Evolutionary conservation across 2,797 vertebrate genomes (phyloP).

Genomic region (Sebastes elongatus): DNA sequence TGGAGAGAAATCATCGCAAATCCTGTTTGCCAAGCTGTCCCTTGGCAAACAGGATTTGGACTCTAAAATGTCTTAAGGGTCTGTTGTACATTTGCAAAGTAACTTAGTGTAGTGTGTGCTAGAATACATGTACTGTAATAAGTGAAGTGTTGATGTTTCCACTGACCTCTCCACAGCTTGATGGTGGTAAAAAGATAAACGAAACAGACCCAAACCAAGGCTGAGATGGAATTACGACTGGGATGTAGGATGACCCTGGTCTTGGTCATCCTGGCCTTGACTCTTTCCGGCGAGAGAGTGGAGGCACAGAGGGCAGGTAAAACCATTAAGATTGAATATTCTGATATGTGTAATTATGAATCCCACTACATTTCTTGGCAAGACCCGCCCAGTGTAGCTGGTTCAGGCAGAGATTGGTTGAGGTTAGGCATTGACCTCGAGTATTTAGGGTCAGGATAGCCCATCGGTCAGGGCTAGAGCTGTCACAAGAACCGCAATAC

Average conservation of each 20-base stretch:
- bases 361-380: not conserved
- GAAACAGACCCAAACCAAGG: conserved; percentile 49
- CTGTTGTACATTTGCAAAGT: not conserved
- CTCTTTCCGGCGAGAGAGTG: conserved; percentile 67
- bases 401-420: not conserved
- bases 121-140: not conserved
- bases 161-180: conserved; percentile 65
- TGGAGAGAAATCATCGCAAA: not conserved
- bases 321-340: not conserved
- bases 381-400: not conserved
- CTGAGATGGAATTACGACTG: conserved; percentile 79
- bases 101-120: not conserved
- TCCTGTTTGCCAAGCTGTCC: not conserved
- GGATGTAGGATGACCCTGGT: conserved; percentile 77
- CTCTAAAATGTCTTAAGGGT: not conserved
- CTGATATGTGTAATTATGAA: not conserved
- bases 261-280: conserved; percentile 76
- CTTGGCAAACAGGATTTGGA: not conserved
- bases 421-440: not conserved
- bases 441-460: not conserved
- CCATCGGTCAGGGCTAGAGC: not conserved
- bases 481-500: too few species aligned
- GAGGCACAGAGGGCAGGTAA: conserved; percentile 85
- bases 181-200: conserved; percentile 75
- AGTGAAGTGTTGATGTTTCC: conserved; percentile 46